Base-by-base conservation (phyloP, 2,113 vertebrate species). In the Otocyon megalotis region DNA sequence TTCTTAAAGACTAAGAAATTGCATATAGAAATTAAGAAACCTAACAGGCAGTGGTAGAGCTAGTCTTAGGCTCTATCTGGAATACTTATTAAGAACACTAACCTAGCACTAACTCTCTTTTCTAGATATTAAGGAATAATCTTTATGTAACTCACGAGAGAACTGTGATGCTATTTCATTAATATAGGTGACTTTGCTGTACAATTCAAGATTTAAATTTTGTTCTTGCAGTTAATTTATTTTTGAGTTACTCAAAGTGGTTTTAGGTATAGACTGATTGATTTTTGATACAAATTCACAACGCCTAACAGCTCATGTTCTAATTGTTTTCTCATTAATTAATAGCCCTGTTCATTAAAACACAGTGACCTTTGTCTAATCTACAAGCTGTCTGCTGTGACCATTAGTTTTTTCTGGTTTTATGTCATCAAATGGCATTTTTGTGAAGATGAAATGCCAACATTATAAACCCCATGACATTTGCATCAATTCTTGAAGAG, bases 241-340 rank as follows among this genome's bases (percentile, higher is more conserved):
- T 95, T 97, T 92, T 63, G 53, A 80, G 77, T 63, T 96, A 95
- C 88, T 93, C 96, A 16, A 79, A 90, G 62, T 93, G 96, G 69
- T 80, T 98, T 97, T 95, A 88, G 96, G 84, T 86, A 65, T 89
- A 96, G 93, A 98, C 30, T 76, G 82, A 97, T 93, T 98, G 96
- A 89, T 96, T 77, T 80, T 48, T 5, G 8, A 58, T 30, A 96
- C 48, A 96, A 96, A 65, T 91, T 88, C 93, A 50, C 69, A 97
- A 94, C 72, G 92, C n/a, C 12, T 95, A 83, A 96, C 88, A 85
- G 13, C 10, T 85, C 32, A 74, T 97, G 85, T 93, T 95, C 65
- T 94, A 17, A 69, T 56, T 94, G 67, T 95, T 98, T 98, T 95
- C 72, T 97, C 89, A 93, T 95, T 98, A 98, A 97, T 98, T 97